Evolutionary conservation across 2,888 invertebrate genomes (phyloP).

Genomic region (Gandaritis pyraliata): DNA sequence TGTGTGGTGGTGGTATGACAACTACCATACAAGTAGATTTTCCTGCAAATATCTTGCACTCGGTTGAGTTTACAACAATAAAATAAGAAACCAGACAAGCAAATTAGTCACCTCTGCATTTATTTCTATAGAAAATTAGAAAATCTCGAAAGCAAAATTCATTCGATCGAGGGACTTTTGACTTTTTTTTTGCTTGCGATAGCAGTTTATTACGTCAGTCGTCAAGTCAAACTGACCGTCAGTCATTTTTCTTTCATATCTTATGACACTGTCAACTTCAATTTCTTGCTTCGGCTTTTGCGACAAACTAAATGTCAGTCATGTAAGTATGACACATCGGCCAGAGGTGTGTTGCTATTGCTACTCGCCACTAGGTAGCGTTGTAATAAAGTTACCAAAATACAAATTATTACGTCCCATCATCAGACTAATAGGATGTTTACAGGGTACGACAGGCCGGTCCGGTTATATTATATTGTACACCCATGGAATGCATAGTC

Average conservation of each 20-base stretch:
- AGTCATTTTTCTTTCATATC: not conserved
- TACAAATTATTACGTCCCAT: too few species aligned
- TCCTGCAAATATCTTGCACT: slow-evolving; percentile 6
- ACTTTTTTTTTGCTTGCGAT: too few species aligned
- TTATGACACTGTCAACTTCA: not conserved
- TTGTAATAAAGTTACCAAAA: too few species aligned
- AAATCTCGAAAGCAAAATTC: slow-evolving; percentile 41
- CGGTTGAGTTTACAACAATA: slow-evolving; percentile 13
- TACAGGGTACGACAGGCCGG: too few species aligned
- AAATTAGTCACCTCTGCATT: slow-evolving; percentile 14
- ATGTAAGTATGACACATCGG: too few species aligned
- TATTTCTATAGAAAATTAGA: slow-evolving; percentile 28
- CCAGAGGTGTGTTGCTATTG: too few species aligned
- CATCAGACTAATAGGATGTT: too few species aligned
- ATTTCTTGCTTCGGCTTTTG: too few species aligned
- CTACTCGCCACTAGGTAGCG: too few species aligned
- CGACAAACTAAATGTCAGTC: too few species aligned
- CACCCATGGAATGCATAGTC: too few species aligned
- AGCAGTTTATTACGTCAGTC: not conserved
- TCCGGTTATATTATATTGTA: too few species aligned
- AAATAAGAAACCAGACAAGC: slow-evolving; percentile 2
- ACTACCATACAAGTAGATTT: slow-evolving; percentile 16
- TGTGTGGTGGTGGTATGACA: slow-evolving; percentile 37
- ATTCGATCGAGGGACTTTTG: slow-evolving; percentile 43
- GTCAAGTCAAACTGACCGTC: not conserved